Evolutionary conservation across 2,888 invertebrate genomes (phyloP).

Genomic region (Syrphus vitripennis): DNA sequence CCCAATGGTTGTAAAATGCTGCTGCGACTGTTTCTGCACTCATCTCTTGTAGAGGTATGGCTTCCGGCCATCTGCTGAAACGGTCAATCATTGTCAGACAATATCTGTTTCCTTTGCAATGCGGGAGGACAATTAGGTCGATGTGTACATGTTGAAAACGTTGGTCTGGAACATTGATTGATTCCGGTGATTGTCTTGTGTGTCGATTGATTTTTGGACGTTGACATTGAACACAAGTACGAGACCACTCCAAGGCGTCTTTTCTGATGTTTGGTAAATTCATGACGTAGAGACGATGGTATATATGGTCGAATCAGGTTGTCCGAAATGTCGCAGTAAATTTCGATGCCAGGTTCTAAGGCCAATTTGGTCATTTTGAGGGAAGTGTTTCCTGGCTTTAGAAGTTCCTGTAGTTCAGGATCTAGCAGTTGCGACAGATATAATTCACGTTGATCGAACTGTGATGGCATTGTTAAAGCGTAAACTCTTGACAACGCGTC

Average conservation of each 20-base stretch:
- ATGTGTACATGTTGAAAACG: slow-evolving; percentile 42
- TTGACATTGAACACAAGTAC: slow-evolving; percentile 21
- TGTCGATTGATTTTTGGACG: slow-evolving; percentile 64
- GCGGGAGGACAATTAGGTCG: too few species aligned
- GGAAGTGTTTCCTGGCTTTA: slow-evolving; percentile 7
- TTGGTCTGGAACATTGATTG: slow-evolving; percentile 40
- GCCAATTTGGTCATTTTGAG: slow-evolving; percentile 11
- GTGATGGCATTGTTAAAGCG: slow-evolving; percentile 20
- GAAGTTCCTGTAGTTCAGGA: not conserved
- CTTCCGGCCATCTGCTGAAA: slow-evolving; percentile 36
- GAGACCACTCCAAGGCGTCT: slow-evolving; percentile 30
- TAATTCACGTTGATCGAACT: not conserved
- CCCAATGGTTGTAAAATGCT: slow-evolving; percentile 37
- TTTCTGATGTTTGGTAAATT: slow-evolving; percentile 31
- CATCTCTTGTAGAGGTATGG: slow-evolving; percentile 34
- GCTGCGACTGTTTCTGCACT: slow-evolving; percentile 40
- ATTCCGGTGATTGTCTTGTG: slow-evolving; percentile 53
- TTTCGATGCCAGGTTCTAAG: slow-evolving; percentile 12
- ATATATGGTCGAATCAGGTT: slow-evolving; percentile 23
- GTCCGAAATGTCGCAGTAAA: slow-evolving; percentile 25
- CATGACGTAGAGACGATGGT: slow-evolving; percentile 10
- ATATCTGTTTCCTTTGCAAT: too few species aligned
- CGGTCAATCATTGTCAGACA: too few species aligned
- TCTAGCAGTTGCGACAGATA: slow-evolving; percentile 12
- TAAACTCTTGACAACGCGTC: slow-evolving; percentile 36